phyloP scores from a whole-genome alignment of 2,888 invertebrate genomes.

The Sminthurinus aureus region DNA sequence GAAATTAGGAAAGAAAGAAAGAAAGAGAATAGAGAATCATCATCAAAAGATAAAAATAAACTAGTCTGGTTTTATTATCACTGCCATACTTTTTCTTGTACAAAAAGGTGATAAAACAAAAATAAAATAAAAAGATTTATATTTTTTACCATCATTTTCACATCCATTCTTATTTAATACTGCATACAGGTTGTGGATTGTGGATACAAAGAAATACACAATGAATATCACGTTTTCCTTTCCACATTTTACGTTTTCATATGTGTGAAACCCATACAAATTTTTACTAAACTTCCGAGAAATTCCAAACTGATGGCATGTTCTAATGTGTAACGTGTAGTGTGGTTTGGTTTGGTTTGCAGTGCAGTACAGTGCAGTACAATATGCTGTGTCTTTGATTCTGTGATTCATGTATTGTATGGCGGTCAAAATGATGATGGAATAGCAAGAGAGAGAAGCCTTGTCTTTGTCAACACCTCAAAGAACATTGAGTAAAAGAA shows the following conservation, averaged over 20 bases:
- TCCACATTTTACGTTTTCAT: background rate
- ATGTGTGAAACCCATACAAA: background rate
- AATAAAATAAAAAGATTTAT: background rate
- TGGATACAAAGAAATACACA: background rate
- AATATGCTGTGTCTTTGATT: too few relatives aligned
- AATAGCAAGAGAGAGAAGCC: conserved; percentile 22
- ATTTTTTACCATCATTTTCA: background rate
- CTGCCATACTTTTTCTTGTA: background rate
- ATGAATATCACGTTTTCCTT: too few relatives aligned
- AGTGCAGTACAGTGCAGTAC: too few relatives aligned
- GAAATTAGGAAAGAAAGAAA: too few relatives aligned
- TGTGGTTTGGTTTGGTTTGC: too few relatives aligned
- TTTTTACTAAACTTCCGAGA: conserved; percentile 46
- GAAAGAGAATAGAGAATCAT: too few relatives aligned
- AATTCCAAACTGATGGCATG: conserved; percentile 37
- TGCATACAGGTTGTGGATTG: background rate
- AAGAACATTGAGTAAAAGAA: conserved; percentile 1
- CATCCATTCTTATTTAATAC: background rate
- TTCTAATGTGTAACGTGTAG: background rate
- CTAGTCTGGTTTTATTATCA: too few relatives aligned
- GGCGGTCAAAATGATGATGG: background rate
- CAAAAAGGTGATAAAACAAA: background rate
- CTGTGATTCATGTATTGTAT: too few relatives aligned
- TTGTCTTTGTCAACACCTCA: conserved; percentile 47
- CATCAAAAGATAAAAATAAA: too few relatives aligned